phyloP scores from a whole-genome alignment of 2,113 vertebrate genomes.

The Prunella fulvescens region DNA sequence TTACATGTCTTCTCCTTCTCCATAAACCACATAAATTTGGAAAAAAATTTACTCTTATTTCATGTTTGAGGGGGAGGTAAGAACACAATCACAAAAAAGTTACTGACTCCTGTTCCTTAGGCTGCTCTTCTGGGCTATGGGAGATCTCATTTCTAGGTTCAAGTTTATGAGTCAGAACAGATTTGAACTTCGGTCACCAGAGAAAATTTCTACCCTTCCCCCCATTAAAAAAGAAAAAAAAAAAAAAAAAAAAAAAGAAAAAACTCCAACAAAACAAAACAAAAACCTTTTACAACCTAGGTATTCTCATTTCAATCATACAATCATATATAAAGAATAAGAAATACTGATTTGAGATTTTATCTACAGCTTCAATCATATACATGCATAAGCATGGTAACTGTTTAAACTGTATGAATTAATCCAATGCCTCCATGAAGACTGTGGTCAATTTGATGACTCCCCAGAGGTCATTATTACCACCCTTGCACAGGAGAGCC shows the following conservation, averaged over 20 bases:
- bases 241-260: neutral
- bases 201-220: neutral
- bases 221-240: neutral
- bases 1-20: neutral
- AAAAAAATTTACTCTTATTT: neutral
- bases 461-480: neutral
- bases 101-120: neutral
- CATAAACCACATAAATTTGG: neutral
- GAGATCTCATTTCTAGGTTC: neutral
- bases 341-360: neutral
- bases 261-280: neutral
- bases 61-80: neutral
- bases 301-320: neutral
- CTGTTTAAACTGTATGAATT: neutral
- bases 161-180: neutral
- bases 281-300: neutral
- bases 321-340: neutral
- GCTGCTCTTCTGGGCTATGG: neutral
- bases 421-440: neutral
- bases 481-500: neutral
- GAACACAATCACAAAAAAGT: fast-evolving
- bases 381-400: neutral
- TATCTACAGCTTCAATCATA: neutral
- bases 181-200: neutral
- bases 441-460: neutral